These are phyloP conservation scores for Operophtera brumata DNA, from an alignment of 2,888 invertebrate species.

Conservation along the genomic window DNA sequence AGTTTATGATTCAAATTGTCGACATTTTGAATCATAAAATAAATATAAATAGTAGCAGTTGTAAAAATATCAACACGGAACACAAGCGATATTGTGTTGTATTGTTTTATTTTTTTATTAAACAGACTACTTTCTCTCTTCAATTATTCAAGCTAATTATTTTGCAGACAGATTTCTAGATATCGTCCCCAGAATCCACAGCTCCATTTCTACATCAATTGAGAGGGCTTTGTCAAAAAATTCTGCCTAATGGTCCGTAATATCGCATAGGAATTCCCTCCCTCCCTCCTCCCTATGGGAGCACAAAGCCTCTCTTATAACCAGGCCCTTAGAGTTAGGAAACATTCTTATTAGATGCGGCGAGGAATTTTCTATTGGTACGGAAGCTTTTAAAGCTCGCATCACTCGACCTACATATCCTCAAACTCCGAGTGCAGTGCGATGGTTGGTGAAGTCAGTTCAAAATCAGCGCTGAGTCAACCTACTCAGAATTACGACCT, in stretches of 20 bases:
- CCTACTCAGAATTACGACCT: too few species aligned
- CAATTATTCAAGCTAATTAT: background rate
- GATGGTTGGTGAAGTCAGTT: too few species aligned
- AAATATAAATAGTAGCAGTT: too few species aligned
- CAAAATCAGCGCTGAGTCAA: too few species aligned
- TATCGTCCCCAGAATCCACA: constrained; percentile 5
- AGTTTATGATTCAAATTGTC: too few species aligned
- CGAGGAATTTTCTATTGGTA: background rate
- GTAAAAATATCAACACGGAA: too few species aligned
- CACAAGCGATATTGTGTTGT: too few species aligned
- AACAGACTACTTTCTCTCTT: too few species aligned
- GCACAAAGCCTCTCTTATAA: constrained; percentile 50
- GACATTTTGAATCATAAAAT: too few species aligned
- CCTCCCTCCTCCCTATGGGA: constrained; percentile 26
- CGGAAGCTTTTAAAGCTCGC: background rate
- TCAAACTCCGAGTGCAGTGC: too few species aligned
- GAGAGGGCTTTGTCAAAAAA: constrained; percentile 40
- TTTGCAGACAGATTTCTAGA: background rate
- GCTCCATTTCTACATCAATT: constrained; percentile 16
- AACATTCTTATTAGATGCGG: constrained; percentile 27
- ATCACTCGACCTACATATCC: background rate
- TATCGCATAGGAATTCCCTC: constrained; percentile 43
- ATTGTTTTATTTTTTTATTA: too few species aligned
- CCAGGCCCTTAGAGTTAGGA: constrained; percentile 34
- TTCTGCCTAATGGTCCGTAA: constrained; percentile 45